These are phyloP conservation scores for Patagioenas fasciata DNA, from an alignment of 2,113 vertebrate species.

Conservation along the genomic window DNA sequence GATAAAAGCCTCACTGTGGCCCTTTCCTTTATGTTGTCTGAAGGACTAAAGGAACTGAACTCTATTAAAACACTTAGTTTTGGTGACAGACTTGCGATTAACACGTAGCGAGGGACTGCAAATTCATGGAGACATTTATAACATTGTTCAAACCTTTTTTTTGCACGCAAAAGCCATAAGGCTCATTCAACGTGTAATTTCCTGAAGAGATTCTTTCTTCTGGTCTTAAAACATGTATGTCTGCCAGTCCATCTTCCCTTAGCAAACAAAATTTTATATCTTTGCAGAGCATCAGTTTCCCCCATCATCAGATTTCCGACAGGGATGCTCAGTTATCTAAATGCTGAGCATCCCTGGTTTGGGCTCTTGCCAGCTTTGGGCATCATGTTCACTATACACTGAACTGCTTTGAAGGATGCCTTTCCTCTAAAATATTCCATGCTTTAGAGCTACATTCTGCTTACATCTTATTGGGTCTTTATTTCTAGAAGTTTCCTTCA, in stretches of 20 bases:
- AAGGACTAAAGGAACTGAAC: neutral
- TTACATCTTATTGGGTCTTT: neutral
- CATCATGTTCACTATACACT: fast-evolving
- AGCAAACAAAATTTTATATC: neutral
- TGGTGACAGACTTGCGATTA: neutral
- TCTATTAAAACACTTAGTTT: neutral
- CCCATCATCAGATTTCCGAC: neutral
- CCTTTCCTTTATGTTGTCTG: neutral
- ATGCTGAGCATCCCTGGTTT: neutral
- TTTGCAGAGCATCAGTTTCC: neutral
- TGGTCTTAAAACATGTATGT: neutral
- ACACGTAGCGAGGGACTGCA: neutral
- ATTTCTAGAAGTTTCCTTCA: neutral
- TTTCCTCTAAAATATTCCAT: neutral
- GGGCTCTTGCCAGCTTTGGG: neutral
- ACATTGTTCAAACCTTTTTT: neutral
- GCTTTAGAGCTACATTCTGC: neutral
- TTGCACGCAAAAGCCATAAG: neutral
- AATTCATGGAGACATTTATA: neutral
- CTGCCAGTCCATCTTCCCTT: neutral
- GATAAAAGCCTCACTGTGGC: neutral
- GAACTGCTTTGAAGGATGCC: neutral
- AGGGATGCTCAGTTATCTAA: neutral
- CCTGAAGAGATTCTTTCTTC: neutral
- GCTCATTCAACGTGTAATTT: neutral